Base-by-base conservation (phyloP, 2,797 vertebrate genomes). In the Rhinella marina region DNA sequence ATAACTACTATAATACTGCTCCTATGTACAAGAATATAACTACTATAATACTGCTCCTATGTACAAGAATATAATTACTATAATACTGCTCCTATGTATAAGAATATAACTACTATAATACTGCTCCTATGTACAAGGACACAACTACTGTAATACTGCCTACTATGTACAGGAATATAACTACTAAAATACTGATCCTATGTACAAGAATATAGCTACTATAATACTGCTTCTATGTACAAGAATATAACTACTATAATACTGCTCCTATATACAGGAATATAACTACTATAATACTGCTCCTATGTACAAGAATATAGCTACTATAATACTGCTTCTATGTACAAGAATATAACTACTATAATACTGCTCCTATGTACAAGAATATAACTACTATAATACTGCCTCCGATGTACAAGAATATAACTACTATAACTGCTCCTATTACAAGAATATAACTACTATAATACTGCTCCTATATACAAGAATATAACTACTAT, bases 381-480 rank as follows among this genome's bases (percentile, higher is more conserved):
- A 75, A 75, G 41, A 75, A 75, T 50, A 73, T 41, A 70, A 17
- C 27, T 73, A 73, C 72, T 75, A 75, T 48, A 75, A 48, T 75
- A 48, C 72, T 75, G 41, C n/a, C 25, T 14, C 41, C 41, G 50
- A 75, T 75, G 3, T 75, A 75, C 19, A 75, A 50, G 32, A 75
- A 75, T 75, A 75, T 48, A 50, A 75, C 72, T 50, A 75, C 29
- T 75, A 75, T 75, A 75, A 75, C 72, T 75, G 72, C 19, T 32
- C 32, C 59, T 48, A 41, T 48, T n/a, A 64, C 62, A 64, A n/a
- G 23, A 64, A 12, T n/a, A n/a, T 64, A 64, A 25, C 62, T 64
- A 64, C 59, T 62, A 62, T 62, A 62, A 62, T 62, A 62, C 56
- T 57, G 14, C 56, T 62, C 21, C 61, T 62, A n/a, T 57, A 4